These are phyloP conservation scores for Xyrauchen texanus DNA, from an alignment of 2,113 vertebrate species.

Conservation along the genomic window DNA sequence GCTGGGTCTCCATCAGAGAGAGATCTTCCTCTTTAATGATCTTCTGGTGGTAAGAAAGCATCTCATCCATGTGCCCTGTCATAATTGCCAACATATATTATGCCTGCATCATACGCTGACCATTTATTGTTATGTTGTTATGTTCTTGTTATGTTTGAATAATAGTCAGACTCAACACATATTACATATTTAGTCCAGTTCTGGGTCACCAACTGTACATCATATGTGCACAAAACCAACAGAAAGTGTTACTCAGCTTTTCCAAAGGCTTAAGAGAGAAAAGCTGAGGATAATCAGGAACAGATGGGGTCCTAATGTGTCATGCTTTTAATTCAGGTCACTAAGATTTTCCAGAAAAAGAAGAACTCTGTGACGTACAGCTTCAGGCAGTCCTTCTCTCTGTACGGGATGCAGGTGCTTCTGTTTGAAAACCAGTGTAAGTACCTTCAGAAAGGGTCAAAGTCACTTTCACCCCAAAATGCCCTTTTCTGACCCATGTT, in stretches of 20 bases:
- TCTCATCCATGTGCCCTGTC: not conserved
- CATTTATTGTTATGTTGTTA: too few relatives aligned
- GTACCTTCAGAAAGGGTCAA: constrained; percentile 51
- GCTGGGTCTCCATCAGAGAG: constrained; percentile 91
- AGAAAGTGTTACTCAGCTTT: constrained; percentile 14
- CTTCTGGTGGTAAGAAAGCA: constrained; percentile 86
- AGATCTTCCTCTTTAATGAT: constrained; percentile 98
- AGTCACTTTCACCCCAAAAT: not conserved
- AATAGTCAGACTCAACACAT: not conserved
- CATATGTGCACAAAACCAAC: not conserved
- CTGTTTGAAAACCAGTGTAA: constrained; percentile 98
- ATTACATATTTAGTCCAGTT: not conserved
- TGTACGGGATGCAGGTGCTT: constrained; percentile 94
- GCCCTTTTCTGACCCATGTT: not conserved
- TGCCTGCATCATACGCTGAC: too few relatives aligned
- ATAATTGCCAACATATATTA: not conserved
- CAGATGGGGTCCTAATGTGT: constrained; percentile 46
- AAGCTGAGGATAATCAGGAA: constrained; percentile 20
- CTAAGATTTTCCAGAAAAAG: constrained; percentile 99
- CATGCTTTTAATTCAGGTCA: constrained; percentile 78
- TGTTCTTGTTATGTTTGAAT: constrained; percentile 3
- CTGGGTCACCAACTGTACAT: constrained; percentile 3
- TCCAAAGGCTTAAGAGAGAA: constrained; percentile 12
- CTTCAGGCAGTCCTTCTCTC: constrained; percentile 95
- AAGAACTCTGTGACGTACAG: constrained; percentile 97